Percentiles rank a stretch among this genome's conserved stretches.
These are phyloP conservation scores for Apamea crenata DNA, from an alignment of 2,888 invertebrate species.

Conservation along the genomic window DNA sequence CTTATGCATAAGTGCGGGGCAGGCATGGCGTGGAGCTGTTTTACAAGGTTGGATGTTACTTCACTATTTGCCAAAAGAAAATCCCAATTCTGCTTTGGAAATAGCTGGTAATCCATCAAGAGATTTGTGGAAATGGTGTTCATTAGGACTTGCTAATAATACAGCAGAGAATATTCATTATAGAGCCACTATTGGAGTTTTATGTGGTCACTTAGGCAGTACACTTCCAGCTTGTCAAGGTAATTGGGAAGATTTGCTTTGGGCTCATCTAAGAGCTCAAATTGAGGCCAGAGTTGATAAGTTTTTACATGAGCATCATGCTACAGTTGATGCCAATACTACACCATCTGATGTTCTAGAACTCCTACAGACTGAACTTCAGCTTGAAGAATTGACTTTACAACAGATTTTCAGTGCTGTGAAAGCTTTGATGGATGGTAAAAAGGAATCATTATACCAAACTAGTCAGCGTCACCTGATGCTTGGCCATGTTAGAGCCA, in stretches of 20 bases:
- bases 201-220: conserved; percentile 95
- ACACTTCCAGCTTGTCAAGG: conserved; percentile 93
- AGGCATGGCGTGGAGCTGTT: conserved; percentile 97
- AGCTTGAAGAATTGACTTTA: conserved; percentile 82
- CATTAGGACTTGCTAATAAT: conserved; percentile 91
- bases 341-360: conserved; percentile 84
- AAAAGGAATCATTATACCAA: conserved; percentile 92
- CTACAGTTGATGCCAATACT: conserved; percentile 85
- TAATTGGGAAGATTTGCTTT: conserved; percentile 97
- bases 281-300: conserved; percentile 96
- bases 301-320: conserved; percentile 86
- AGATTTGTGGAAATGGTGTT: conserved; percentile 94
- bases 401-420: conserved; percentile 86
- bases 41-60: conserved; percentile 97
- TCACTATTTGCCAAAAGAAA: conserved; percentile 95
- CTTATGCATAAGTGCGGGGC: conserved; percentile 96
- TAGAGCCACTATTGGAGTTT: conserved; percentile 93
- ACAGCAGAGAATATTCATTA: conserved; percentile 90
- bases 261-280: conserved; percentile 96
- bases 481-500: conserved; percentile 93
- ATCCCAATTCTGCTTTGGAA: conserved; percentile 86
- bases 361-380: conserved; percentile 82
- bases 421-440: conserved; percentile 87
- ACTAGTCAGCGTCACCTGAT: conserved; percentile 96
- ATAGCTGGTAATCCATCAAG: conserved; percentile 96